Evolutionary conservation across 1,140 invertebrate genomes (phyloP).

Genomic region (Eumaeus atala): DNA sequence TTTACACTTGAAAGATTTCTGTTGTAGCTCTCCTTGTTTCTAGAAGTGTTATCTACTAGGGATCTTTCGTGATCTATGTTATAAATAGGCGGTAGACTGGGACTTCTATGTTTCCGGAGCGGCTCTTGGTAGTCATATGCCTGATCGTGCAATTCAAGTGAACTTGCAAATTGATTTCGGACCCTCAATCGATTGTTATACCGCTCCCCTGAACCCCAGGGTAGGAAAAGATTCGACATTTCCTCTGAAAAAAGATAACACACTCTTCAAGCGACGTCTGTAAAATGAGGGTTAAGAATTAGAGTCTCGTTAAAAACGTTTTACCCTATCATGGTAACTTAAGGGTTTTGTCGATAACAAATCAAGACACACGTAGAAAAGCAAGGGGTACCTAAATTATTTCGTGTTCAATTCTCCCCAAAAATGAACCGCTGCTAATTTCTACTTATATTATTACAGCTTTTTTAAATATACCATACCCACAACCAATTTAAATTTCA

Average conservation of each 20-base stretch:
- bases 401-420: too few species aligned
- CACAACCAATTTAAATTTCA: too few species aligned
- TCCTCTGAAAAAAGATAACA: slow-evolving; percentile 50
- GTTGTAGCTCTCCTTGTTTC: slow-evolving; percentile 40
- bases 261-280: slow-evolving; percentile 26
- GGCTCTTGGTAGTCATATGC: slow-evolving; percentile 61
- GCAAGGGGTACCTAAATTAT: slow-evolving; percentile 1
- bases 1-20: slow-evolving; percentile 59
- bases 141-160: slow-evolving; percentile 64
- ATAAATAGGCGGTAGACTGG: slow-evolving; percentile 77
- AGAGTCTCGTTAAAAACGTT: slow-evolving; percentile 37
- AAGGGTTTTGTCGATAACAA: slow-evolving; percentile 63
- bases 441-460: too few species aligned
- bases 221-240: slow-evolving; percentile 65
- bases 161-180: slow-evolving; percentile 67
- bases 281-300: slow-evolving; percentile 42
- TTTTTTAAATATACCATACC: too few species aligned
- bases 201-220: slow-evolving; percentile 59
- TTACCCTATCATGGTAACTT: slow-evolving; percentile 41
- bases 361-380: slow-evolving; percentile 20
- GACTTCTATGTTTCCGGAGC: slow-evolving; percentile 71
- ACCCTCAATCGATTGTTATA: slow-evolving; percentile 59
- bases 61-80: slow-evolving; percentile 53
- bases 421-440: too few species aligned
- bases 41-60: slow-evolving; percentile 35